Conservation (phyloP, 35 echinoderm and acorn worm genomes). For the Stichopus chloronotus region DNA sequence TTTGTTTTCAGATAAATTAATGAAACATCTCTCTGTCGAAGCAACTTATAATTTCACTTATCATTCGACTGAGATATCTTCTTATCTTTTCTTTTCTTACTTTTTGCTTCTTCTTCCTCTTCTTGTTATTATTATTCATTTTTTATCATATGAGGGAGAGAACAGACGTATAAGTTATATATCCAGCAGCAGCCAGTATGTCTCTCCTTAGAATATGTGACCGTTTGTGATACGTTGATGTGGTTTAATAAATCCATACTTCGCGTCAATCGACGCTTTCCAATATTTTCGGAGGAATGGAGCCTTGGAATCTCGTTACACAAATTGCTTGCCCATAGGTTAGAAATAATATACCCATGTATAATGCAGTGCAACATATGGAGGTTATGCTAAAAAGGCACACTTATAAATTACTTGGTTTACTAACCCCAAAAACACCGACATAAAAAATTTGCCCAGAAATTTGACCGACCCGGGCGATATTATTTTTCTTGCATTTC, state of each 20-base stretch:
- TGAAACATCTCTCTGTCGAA: too few species aligned
- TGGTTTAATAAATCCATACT: not conserved
- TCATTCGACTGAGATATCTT: too few species aligned
- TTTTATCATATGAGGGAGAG: too few species aligned
- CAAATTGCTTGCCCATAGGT: not conserved
- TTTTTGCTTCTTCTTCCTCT: too few species aligned
- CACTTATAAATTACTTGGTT: not conserved
- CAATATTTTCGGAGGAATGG: not conserved
- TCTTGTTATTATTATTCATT: too few species aligned
- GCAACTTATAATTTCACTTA: too few species aligned
- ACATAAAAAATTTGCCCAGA: not conserved
- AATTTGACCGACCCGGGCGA: not conserved
- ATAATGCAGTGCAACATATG: not conserved
- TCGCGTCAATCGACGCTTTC: not conserved
- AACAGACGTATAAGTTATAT: not conserved
- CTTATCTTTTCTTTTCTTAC: too few species aligned
- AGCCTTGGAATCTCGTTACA: not conserved
- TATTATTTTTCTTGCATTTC: not conserved
- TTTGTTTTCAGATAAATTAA: too few species aligned
- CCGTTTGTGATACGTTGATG: not conserved
- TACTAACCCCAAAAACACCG: not conserved
- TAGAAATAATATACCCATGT: not conserved
- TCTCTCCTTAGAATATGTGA: not conserved
- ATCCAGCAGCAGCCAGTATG: not conserved
- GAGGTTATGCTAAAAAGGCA: not conserved